Base-by-base conservation (phyloP, 2,113 vertebrate genomes). In the Leuciscus idus region DNA sequence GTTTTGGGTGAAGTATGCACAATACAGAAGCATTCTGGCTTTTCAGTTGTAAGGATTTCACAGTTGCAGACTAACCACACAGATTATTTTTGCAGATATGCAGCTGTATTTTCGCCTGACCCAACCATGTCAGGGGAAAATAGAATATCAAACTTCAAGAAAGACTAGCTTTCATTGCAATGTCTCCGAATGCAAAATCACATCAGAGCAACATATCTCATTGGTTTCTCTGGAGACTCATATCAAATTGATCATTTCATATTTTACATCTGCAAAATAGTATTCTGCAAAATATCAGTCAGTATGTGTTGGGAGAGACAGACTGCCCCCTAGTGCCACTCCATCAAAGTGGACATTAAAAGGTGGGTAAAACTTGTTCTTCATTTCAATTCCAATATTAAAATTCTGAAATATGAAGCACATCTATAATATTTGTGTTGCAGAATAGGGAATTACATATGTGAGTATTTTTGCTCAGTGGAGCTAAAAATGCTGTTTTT, bases 321-420 rank as follows among this genome's bases (percentile, higher is more conserved):
- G 21, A 79, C 68, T 89, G 88, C 88, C 88, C 86, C 81, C 86
- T 86, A 61, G 79, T 85, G 88, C 52, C 21, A 68, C 74, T 36
- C 8, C 17, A 70, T 57, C 15, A 43, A 48, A 73, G 17, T 73
- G 13, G 7, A 82, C 21, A 8, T 36, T 43, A 48, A 59, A 73
- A 43, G 17, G 33, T 52, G 81, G 76, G 30, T 61, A n/a, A 59
- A n/a, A 48, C 11, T 33, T 21, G 80, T 26, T 70, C 8, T 48
- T 64, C n/a, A 21, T 46, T 4, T 46, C 4, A 11, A 10, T 46
- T 19, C 26, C 11, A 50, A 46, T 1, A 6, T 68, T 48, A 66
- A 21, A n/a, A 50, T 64, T 21, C 59, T 17, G 4, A 61, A 48
- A 48, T 62, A 15, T 6, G 26, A 55, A 36, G 28, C 28, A 10